Conservation (phyloP, 2,888 invertebrate genomes). For the Trachelus tabidus region DNA sequence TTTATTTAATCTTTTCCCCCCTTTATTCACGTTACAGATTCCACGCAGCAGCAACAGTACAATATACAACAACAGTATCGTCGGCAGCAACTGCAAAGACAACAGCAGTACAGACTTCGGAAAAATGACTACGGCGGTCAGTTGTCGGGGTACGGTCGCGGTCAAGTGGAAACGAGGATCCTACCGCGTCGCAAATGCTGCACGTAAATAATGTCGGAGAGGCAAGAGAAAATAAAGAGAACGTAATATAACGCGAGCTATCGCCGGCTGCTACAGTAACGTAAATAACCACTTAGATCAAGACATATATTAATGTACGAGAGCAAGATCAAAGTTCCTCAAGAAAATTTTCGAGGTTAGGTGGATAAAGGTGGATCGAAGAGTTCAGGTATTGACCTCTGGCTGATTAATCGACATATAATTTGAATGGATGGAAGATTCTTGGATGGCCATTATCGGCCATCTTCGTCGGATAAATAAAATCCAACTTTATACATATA, state of each 20-base stretch:
- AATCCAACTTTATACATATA: neutral
- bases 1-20: too few relatives aligned
- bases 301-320: neutral
- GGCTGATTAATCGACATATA: neutral
- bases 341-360: neutral
- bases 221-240: slow-evolving; percentile 2
- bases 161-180: slow-evolving; percentile 50
- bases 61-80: slow-evolving; percentile 32
- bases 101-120: slow-evolving; percentile 24
- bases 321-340: slow-evolving; percentile 18
- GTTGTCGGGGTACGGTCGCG: slow-evolving; percentile 40
- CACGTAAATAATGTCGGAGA: slow-evolving; percentile 26
- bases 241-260: neutral
- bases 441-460: neutral
- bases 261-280: neutral
- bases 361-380: neutral
- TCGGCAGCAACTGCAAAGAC: slow-evolving; percentile 21
- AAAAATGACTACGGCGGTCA: slow-evolving; percentile 36
- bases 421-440: neutral
- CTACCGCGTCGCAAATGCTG: slow-evolving; percentile 48
- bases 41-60: slow-evolving; percentile 27
- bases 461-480: neutral
- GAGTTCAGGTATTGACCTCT: neutral
- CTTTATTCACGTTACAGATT: neutral
- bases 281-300: neutral